These are phyloP conservation scores for Cercocebus atys DNA, from an alignment of 2,113 vertebrate genomes.

Conservation along the genomic window DNA sequence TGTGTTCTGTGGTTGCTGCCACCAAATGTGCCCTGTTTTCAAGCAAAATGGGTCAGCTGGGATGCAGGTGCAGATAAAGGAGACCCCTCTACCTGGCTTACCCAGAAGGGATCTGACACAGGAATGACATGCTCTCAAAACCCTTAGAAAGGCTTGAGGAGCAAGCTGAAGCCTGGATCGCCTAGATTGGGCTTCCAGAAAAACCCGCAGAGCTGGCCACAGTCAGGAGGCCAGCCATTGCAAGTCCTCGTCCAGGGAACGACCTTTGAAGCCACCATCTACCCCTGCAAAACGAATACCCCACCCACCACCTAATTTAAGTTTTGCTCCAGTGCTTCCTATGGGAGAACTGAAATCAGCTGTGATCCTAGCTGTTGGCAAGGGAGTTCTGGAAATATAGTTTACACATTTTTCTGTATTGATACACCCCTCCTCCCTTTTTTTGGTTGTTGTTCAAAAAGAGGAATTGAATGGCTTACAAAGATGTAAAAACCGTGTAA, in stretches of 20 bases:
- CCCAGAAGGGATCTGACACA: not conserved
- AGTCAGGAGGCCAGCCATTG: not conserved
- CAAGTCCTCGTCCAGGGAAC: fast-evolving
- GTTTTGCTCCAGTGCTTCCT: not conserved
- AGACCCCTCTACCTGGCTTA: not conserved
- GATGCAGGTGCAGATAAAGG: fast-evolving
- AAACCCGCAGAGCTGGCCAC: fast-evolving
- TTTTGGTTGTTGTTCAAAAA: not conserved
- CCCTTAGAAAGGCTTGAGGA: not conserved
- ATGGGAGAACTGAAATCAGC: not conserved
- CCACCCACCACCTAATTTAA: not conserved
- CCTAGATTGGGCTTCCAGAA: not conserved
- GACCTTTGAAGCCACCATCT: fast-evolving
- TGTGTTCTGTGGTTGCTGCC: no score
- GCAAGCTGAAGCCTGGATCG: not conserved
- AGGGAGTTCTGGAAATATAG: not conserved
- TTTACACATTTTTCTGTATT: no score
- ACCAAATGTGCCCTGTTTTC: not conserved
- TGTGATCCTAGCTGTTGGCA: not conserved
- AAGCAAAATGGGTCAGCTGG: not conserved
- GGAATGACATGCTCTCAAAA: not conserved
- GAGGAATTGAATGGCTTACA: not conserved
- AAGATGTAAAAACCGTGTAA: not conserved
- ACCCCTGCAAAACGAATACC: not conserved
- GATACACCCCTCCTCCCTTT: not conserved